A percentile compares a stretch with the other conserved stretches of the same genome.
Conservation (phyloP, 2,113 vertebrate species). For the Ginglymostoma cirratum region DNA sequence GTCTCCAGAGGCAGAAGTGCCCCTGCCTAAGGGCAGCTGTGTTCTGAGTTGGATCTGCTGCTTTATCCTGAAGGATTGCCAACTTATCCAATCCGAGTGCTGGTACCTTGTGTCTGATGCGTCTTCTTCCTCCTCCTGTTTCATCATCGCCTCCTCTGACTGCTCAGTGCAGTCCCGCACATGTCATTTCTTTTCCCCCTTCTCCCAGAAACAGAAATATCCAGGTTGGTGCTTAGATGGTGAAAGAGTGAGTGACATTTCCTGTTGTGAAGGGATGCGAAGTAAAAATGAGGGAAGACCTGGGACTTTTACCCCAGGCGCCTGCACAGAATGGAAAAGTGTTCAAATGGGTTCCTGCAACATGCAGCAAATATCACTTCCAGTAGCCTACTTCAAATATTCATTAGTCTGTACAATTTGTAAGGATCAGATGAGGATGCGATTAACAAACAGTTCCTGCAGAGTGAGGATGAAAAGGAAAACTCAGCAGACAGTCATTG, state of each 20-base stretch:
- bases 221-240: background rate
- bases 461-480: background rate
- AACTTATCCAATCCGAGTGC: background rate
- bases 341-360: background rate
- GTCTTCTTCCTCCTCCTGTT: background rate
- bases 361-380: background rate
- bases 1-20: background rate
- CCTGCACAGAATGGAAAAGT: background rate
- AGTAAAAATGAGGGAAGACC: background rate
- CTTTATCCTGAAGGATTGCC: background rate
- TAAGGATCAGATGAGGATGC: background rate
- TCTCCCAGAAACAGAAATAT: background rate
- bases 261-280: background rate
- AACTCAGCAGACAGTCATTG: background rate
- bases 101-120: no score
- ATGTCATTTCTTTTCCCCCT: background rate
- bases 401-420: no score
- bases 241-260: background rate
- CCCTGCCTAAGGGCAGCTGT: background rate
- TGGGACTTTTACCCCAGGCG: background rate
- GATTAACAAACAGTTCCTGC: background rate
- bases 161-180: background rate
- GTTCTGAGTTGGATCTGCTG: background rate
- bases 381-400: background rate
- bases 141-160: background rate